Evolutionary conservation across 92 coral and sea anemone species (phyloP), one percentile per base, ranked within the genome.

Genomic region (Heliopora coerulea): DNA sequence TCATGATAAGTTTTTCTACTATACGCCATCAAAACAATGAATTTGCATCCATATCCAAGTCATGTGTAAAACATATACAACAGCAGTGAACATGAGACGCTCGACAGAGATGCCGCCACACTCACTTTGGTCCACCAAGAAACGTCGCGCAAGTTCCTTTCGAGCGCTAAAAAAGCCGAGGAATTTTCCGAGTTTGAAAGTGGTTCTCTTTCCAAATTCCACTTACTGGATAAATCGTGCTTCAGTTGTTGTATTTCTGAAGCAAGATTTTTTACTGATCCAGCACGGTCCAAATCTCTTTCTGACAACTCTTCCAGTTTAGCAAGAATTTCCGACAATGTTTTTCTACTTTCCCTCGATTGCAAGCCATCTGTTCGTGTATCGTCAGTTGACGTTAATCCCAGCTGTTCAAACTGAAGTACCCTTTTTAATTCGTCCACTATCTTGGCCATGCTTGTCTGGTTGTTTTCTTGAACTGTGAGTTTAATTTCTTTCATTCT

Each of bases 401-500:
- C 37, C 21, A 26, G 32, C 15, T 59, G 42, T 61, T 31, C 67
- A 61, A 56, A 30, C 15, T 41, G 46, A 11, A 65, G 33, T 7
- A 65, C 31, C 56, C 15, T 68, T 19, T 78, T 80, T 6, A 92
- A 68, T 68, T 83, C 84, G 8, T 85, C 79, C 62, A 70, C 31
- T 2, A 88, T 83, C 72, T 79, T 92, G 68, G 79, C 91, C 60
- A 92, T 83, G 31, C 89, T 65, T 11, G 80, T 67, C 49, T 80
- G 85, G 19, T 85, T 90, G 28, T 96, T 89, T 28, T 78, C 88
- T 41, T 78, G 82, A 23, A 92, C 96, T 18, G 97, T 90, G 68
- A 74, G 83, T 69, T 88, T 92, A 59, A 92, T 84, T 63, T 89
- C 88, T 80, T 87, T 92, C 69, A 92, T 78, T 80, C 97, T 84